phyloP scores from a whole-genome alignment of 2,797 vertebrate species.

The Oreonectes daqikongensis region DNA sequence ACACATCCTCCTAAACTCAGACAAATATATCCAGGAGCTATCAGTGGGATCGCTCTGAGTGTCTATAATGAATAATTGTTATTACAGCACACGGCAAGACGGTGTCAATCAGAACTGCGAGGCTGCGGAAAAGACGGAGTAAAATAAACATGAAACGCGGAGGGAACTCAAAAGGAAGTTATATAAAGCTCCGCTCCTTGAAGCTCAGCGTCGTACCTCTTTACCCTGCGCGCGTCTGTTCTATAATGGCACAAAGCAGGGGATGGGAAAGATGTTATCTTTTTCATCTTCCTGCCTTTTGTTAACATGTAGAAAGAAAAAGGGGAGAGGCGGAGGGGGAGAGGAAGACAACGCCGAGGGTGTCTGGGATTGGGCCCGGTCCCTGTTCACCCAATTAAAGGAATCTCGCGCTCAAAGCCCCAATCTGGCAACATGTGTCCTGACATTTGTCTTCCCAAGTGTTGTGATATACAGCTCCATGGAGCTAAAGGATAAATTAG shows the following conservation, averaged over 20 bases:
- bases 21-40: constrained; percentile 84
- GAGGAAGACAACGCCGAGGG: constrained; percentile 65
- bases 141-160: constrained; percentile 82
- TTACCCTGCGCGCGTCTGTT: constrained; percentile 82
- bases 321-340: constrained; percentile 53
- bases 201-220: constrained; percentile 81
- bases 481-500: constrained; percentile 85
- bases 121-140: constrained; percentile 75
- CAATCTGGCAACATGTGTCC: constrained; percentile 83
- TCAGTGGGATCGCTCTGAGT: constrained; percentile 76
- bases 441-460: constrained; percentile 85
- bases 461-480: constrained; percentile 80
- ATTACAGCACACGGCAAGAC: constrained; percentile 76
- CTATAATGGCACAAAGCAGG: constrained; percentile 81
- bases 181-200: constrained; percentile 83
- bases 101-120: constrained; percentile 79
- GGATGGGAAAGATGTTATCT: constrained; percentile 79
- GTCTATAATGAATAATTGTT: constrained; percentile 81
- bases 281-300: constrained; percentile 84
- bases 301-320: constrained; percentile 80
- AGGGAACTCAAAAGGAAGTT: constrained; percentile 79
- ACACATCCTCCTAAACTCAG: constrained; percentile 80
- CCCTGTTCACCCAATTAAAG: constrained; percentile 87
- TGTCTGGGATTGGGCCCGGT: constrained; percentile 81
- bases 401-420: constrained; percentile 81